These are phyloP conservation scores for Labrus mixtus DNA, from an alignment of 2,113 vertebrate species.

Conservation along the genomic window DNA sequence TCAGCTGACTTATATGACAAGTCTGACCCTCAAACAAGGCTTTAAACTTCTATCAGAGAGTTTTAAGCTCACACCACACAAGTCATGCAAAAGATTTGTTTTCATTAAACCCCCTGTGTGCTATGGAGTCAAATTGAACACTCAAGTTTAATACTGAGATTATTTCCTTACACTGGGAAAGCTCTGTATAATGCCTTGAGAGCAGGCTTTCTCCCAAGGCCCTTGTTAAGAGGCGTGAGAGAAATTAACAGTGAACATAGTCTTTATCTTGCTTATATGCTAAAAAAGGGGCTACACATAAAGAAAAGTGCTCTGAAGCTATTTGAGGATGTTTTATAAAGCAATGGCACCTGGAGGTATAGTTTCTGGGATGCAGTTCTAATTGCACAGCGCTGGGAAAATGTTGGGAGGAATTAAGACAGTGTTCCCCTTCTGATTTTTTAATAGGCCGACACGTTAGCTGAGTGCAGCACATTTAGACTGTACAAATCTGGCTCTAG, in stretches of 20 bases:
- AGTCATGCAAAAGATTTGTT: conserved; percentile 58
- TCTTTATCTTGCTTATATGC: conserved; percentile 66
- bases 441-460: conserved; percentile 55
- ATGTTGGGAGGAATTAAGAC: conserved; percentile 62
- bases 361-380: conserved; percentile 54
- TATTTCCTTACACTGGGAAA: conserved; percentile 48
- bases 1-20: conserved; percentile 13
- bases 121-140: conserved; percentile 67
- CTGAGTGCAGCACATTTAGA: conserved; percentile 62
- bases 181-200: conserved; percentile 58
- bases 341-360: conserved; percentile 71
- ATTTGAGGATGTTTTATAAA: conserved; percentile 75
- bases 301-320: conserved; percentile 63
- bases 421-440: conserved; percentile 62
- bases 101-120: conserved; percentile 63
- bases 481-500: conserved; percentile 30
- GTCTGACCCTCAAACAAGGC: not conserved
- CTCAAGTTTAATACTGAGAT: conserved; percentile 61
- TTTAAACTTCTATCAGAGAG: conserved; percentile 6
- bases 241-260: conserved; percentile 65
- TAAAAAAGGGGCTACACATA: conserved; percentile 61
- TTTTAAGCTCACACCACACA: conserved; percentile 27
- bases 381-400: conserved; percentile 60
- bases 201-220: conserved; percentile 53
- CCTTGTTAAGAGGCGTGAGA: conserved; percentile 63